Percentiles rank a stretch among this genome's conserved stretches.
Evolutionary conservation across 2,797 vertebrate species (phyloP).

Genomic region (Antrozous pallidus): DNA sequence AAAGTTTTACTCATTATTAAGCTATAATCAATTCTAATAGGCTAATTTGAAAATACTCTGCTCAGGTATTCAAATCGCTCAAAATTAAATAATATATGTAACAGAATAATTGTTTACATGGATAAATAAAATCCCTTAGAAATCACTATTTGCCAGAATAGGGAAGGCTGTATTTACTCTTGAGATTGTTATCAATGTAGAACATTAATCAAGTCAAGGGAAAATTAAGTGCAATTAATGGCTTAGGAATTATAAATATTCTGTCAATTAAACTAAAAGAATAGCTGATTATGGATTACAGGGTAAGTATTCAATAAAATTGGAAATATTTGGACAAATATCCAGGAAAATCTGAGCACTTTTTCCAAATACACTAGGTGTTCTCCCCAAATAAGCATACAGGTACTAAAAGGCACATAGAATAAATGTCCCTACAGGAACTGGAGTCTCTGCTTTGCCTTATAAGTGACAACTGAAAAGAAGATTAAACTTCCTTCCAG

Average conservation of each 20-base stretch:
- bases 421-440: neutral
- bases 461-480: neutral
- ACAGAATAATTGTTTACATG: slow-evolving; percentile 1
- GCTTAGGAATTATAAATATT: slow-evolving; percentile 33
- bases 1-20: slow-evolving; percentile 48
- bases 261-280: slow-evolving; percentile 30
- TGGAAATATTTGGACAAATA: neutral
- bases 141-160: neutral
- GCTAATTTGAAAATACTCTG: slow-evolving; percentile 21
- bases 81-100: slow-evolving; percentile 44
- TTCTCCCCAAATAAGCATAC: neutral
- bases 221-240: slow-evolving; percentile 57
- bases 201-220: slow-evolving; percentile 54
- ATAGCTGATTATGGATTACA: neutral
- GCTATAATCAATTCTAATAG: slow-evolving; percentile 33
- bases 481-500: neutral
- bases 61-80: neutral
- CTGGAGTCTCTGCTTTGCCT: neutral
- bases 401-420: neutral
- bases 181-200: neutral
- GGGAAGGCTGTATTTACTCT: neutral
- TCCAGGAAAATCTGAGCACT: neutral
- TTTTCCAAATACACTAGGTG: neutral
- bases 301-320: neutral
- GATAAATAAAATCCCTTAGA: slow-evolving; percentile 24